Evolutionary conservation across 2,113 vertebrate genomes (phyloP).

Genomic region (Rhodinocichla rosea): DNA sequence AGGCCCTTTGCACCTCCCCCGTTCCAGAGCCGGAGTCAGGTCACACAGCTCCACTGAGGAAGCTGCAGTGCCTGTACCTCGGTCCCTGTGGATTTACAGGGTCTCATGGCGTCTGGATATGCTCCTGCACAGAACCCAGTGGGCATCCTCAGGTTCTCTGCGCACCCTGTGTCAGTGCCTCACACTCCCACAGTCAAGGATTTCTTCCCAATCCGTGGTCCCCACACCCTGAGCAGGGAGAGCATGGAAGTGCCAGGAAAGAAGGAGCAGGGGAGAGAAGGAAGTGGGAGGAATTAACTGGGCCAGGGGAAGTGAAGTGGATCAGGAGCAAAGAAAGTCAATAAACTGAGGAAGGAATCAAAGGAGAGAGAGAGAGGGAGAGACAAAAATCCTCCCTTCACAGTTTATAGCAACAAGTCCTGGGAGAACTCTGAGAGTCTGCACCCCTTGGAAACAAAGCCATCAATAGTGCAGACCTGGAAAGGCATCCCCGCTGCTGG

Average conservation of each 20-base stretch:
- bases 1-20: background rate
- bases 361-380: background rate
- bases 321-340: background rate
- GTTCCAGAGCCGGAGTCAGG: background rate
- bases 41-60: background rate
- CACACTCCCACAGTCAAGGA: no score
- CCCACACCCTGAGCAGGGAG: background rate
- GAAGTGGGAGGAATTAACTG: background rate
- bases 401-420: slow-evolving; percentile 5
- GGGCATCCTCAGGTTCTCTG: background rate
- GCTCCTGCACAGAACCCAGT: background rate
- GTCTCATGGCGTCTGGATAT: background rate
- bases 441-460: slow-evolving; percentile 3
- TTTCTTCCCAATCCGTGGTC: background rate
- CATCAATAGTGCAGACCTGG: slow-evolving; percentile 10
- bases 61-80: background rate
- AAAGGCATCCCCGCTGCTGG: slow-evolving; percentile 30
- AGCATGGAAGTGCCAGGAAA: background rate
- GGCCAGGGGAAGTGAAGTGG: background rate
- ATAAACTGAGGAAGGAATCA: background rate
- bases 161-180: background rate
- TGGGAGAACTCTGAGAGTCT: background rate
- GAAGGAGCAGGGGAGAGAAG: background rate
- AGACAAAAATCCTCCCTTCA: background rate
- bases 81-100: background rate